Percentiles rank a stretch among this genome's conserved stretches.
phyloP scores from a whole-genome alignment of 1,140 invertebrate species.

The Chelonus insularis region DNA sequence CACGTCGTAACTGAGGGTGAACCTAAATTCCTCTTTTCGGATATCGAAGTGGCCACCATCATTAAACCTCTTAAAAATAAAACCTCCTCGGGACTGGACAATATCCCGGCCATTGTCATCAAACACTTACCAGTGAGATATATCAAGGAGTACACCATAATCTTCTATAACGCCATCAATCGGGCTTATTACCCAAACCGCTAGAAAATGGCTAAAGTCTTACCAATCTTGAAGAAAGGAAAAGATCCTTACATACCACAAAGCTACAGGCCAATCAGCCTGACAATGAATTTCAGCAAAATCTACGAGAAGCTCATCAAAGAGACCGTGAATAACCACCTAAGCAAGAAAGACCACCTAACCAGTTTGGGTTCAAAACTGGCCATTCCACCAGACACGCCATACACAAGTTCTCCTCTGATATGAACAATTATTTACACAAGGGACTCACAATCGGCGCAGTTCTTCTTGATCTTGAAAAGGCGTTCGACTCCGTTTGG shows the following conservation, averaged over 20 bases:
- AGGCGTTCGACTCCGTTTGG: conserved; percentile 30
- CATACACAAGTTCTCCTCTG: neutral
- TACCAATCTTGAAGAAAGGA: conserved; percentile 29
- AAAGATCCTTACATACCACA: conserved; percentile 21
- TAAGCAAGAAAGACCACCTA: neutral
- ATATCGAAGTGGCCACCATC: conserved; percentile 8
- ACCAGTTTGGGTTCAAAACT: neutral
- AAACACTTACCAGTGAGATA: conserved; percentile 11
- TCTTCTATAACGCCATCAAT: conserved; percentile 27
- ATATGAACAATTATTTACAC: neutral
- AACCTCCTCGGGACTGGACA: no score
- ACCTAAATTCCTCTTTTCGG: no score
- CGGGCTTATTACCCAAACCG: conserved; percentile 23
- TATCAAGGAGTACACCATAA: conserved; percentile 8
- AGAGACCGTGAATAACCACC: conserved; percentile 3
- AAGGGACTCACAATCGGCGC: neutral
- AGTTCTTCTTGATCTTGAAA: neutral
- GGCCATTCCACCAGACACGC: neutral
- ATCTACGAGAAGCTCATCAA: conserved; percentile 25
- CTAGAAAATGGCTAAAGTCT: conserved; percentile 34
- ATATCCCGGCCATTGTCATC: conserved; percentile 18
- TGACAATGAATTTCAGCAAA: conserved; percentile 35
- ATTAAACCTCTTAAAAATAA: conserved; percentile 32
- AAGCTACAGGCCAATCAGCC: conserved; percentile 35
- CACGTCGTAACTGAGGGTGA: neutral